Evolutionary conservation across 2,113 vertebrate species (phyloP), one percentile per base, ranked within the genome.

Genomic region (Eretmochelys imbricata): DNA sequence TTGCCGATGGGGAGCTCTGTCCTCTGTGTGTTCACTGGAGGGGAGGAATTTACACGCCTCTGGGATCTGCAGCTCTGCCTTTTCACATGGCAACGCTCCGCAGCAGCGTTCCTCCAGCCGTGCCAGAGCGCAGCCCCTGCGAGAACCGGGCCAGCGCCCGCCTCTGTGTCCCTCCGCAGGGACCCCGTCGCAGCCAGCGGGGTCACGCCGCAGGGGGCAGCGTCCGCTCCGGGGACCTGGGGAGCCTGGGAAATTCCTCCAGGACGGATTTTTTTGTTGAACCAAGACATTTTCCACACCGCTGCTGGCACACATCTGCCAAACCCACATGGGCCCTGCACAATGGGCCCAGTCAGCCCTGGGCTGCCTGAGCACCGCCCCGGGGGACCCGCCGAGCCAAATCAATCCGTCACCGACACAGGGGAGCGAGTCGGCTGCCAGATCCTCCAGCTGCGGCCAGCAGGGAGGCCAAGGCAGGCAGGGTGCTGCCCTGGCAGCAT

Each of bases 231-330:
- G 2, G 69, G 17, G 1, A 50, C 91, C 85, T 17, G 53, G 13
- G 13, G 27, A 22, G 31, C 31, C 24, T 62, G 54, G 49, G 92
- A 80, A 86, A 89, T 75, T 76, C 72, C 80, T 84, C 31, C 4
- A 0, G 4, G 1, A n/a, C 0, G 1, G 62, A 14, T 79, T 83
- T 93, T 93, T 80, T 54, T 53, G 81, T 17, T 0, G 0, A 81
- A 48, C 59, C 81, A 95, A 84, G 95, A 78, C 86, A 94, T 97
- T 96, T 94, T 24, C 76, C 91, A 2, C 81, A 53, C 50, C 83
- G 69, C 54, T 51, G 94, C 20, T 24, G 48, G 62, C 53, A 35
- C 81, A 14, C 38, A 16, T 24, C 10, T 22, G n/a, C 69, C 20
- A 4, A 7, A 1, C 25, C 8, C 69, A 16, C n/a, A 3, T 14